Percentiles rank a stretch among this genome's conserved stretches.
phyloP scores from a whole-genome alignment of 1,140 invertebrate genomes.

The Drosophila hydei region DNA sequence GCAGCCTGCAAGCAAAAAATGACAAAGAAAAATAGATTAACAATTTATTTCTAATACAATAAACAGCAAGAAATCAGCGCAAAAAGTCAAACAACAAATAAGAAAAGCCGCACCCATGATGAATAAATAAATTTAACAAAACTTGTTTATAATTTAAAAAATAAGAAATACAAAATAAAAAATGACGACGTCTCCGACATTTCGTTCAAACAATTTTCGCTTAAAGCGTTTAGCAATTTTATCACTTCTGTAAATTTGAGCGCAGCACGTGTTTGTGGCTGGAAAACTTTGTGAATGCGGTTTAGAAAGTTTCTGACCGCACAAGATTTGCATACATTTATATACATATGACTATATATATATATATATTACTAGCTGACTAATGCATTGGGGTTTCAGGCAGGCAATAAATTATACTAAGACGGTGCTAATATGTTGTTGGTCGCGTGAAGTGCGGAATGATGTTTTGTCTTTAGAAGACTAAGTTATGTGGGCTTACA shows the following conservation, averaged over 20 bases:
- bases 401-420: conserved; percentile 48
- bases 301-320: conserved; percentile 71
- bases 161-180: no score
- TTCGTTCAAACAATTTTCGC: conserved; percentile 6
- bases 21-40: conserved; percentile 10
- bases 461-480: conserved; percentile 13
- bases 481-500: neutral
- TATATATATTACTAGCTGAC: conserved; percentile 22
- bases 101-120: conserved; percentile 34
- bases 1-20: conserved; percentile 22
- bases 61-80: conserved; percentile 25
- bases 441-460: conserved; percentile 21
- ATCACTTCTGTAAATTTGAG: conserved; percentile 41
- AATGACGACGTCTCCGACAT: conserved; percentile 28
- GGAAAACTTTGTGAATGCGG: conserved; percentile 58
- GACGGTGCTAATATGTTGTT: conserved; percentile 46
- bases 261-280: conserved; percentile 70
- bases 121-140: conserved; percentile 29
- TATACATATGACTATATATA: neutral
- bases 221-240: conserved; percentile 58
- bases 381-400: conserved; percentile 21
- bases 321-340: conserved; percentile 53
- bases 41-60: conserved; percentile 23
- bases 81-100: conserved; percentile 11
- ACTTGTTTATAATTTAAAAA: conserved; percentile 38